A percentile compares a stretch with the other conserved stretches of the same genome.
Evolutionary conservation across 2,797 vertebrate genomes (phyloP).

Genomic region (Pangasius krempfi): DNA sequence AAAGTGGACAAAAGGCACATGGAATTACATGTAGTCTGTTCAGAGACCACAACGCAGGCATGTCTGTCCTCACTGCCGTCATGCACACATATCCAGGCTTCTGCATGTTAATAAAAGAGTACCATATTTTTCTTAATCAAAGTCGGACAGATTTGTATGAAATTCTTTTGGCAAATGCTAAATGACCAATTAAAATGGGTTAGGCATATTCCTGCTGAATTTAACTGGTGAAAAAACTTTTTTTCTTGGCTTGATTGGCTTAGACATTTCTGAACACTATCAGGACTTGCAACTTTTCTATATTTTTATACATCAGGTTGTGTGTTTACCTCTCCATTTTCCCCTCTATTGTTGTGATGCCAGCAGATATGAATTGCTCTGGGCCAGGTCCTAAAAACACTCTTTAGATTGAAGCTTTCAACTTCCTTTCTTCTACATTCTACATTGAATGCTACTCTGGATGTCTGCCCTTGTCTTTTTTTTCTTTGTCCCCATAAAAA

Average conservation of each 20-base stretch:
- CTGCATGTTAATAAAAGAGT: constrained; percentile 45
- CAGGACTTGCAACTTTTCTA: background rate
- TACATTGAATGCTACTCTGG: constrained; percentile 29
- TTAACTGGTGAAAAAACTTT: background rate
- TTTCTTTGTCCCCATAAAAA: constrained; percentile 24
- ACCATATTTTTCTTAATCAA: constrained; percentile 47
- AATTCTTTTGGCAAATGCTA: constrained; percentile 18
- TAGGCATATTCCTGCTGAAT: constrained; percentile 11
- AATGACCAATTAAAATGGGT: constrained; percentile 44
- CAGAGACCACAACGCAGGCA: constrained; percentile 44
- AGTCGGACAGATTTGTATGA: constrained; percentile 10
- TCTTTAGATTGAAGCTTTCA: constrained; percentile 22
- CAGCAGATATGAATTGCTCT: constrained; percentile 5
- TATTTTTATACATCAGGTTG: background rate
- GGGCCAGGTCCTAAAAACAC: background rate
- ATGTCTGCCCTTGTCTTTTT: constrained; percentile 40
- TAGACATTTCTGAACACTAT: background rate
- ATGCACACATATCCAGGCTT: constrained; percentile 36
- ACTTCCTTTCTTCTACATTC: constrained; percentile 18
- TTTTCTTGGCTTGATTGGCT: background rate
- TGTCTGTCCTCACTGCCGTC: constrained; percentile 36
- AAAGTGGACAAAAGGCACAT: constrained; percentile 33
- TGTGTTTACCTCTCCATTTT: background rate
- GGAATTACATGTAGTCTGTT: constrained; percentile 46
- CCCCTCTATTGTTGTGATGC: constrained; percentile 11